A percentile compares a stretch with the other conserved stretches of the same genome.
These are phyloP conservation scores for Hemaris fuciformis DNA, from an alignment of 2,888 invertebrate genomes.

Conservation along the genomic window DNA sequence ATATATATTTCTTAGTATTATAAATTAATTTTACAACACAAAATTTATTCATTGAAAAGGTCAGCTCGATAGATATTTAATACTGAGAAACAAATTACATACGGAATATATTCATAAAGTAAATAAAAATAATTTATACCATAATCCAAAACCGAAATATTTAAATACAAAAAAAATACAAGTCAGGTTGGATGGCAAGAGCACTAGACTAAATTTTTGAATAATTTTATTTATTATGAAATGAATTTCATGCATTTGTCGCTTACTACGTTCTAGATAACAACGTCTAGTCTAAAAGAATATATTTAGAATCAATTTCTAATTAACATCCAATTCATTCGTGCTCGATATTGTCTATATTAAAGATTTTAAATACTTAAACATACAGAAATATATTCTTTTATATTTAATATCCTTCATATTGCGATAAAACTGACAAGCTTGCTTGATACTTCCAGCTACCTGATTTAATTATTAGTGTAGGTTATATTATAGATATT, in stretches of 20 bases:
- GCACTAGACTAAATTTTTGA: background rate
- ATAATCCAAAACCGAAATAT: conserved; percentile 62
- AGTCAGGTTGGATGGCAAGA: background rate
- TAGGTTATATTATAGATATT: background rate
- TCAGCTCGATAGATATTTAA: conserved; percentile 51
- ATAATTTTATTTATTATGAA: background rate
- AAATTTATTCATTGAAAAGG: conserved; percentile 39
- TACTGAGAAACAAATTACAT: conserved; percentile 40
- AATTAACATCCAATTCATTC: background rate
- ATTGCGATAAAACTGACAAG: background rate
- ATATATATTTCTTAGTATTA: too few relatives aligned
- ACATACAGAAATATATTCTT: background rate
- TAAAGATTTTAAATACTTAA: background rate
- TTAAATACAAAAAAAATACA: conserved; percentile 19
- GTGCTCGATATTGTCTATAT: background rate
- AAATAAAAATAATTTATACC: conserved; percentile 40
- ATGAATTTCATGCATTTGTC: background rate
- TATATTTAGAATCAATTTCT: background rate
- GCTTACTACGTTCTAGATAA: conserved; percentile 3
- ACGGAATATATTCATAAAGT: conserved; percentile 28
- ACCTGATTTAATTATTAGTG: background rate
- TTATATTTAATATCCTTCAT: background rate
- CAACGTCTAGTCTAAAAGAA: background rate
- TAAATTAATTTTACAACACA: too few relatives aligned
- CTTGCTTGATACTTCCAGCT: background rate